Conservation (phyloP, 2,888 invertebrate species). For the Cantharis rufa region DNA sequence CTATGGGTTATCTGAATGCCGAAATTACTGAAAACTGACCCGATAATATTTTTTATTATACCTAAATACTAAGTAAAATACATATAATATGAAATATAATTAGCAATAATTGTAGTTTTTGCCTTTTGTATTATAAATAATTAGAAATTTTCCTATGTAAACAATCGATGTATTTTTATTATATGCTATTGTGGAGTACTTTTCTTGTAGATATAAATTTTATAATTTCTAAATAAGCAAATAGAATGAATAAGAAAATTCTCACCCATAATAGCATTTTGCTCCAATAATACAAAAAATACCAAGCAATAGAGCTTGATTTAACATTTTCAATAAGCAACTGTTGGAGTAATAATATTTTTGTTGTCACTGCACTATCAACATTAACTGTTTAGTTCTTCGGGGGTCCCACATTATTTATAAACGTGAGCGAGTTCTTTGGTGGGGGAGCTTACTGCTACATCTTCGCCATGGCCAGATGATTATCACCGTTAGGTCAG, state of each 20-base stretch:
- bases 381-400: conserved; percentile 19
- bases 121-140: not conserved
- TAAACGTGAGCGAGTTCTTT: conserved; percentile 33
- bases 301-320: conserved; percentile 35
- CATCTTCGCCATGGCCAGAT: conserved; percentile 37
- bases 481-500: conserved; percentile 45
- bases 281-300: conserved; percentile 35
- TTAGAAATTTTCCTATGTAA: not conserved
- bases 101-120: not conserved
- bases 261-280: conserved; percentile 40
- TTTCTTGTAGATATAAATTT: not conserved
- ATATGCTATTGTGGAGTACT: not conserved
- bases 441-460: conserved; percentile 35
- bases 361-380: not conserved
- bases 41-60: no score
- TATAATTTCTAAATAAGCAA: not conserved
- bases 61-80: no score
- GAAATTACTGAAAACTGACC: no score
- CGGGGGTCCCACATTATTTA: conserved; percentile 36
- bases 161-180: not conserved
- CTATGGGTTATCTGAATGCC: no score
- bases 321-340: conserved; percentile 33
- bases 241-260: not conserved
- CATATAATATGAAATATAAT: no score
- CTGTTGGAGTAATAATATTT: conserved; percentile 2